Evolutionary conservation across 2,113 vertebrate species (phyloP), one percentile per base, ranked within the genome.

Genomic region (Scalopus aquaticus): DNA sequence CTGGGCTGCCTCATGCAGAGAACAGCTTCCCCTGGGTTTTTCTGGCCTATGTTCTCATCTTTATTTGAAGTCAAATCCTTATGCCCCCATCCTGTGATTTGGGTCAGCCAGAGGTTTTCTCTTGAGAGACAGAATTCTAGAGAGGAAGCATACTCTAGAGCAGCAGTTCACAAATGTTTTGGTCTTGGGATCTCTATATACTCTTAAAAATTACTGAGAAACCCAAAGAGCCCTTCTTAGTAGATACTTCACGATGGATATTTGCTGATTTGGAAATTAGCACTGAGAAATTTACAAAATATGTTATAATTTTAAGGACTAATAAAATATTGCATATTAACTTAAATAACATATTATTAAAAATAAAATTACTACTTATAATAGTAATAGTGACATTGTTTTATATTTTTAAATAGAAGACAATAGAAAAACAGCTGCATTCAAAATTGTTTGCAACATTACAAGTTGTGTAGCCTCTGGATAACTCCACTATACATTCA

Each of bases 201-300:
- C 11, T 42, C 60, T 42, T 37, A 60, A 87, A 84, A 93, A 49
- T 22, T 35, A 83, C 11, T 58, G 37, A 89, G 64, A 39, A 49
- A n/a, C 65, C 28, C 58, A 51, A 65, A 79, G 24, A 70, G 3
- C 10, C 1, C 28, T 81, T 90, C 9, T 83, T 49, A 7, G 17
- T 73, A n/a, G 3, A 11, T 74, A 54, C 37, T 37, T 51, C 39
- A 19, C 44, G 20, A 24, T 54, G 32, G 54, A n/a, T 58, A 80
- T 62, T 91, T 76, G 51, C 26, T 2, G 9, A 67, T n/a, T 51
- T 93, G 19, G 73, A 97, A 91, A 56, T 81, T 62, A 89, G 60
- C 28, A 39, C 22, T 86, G 35, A 85, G 56, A 94, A 89, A 69
- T 32, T 80, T 69, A 73, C 5, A 62, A 91, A 88, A 49, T 69